Evolutionary conservation across 2,797 vertebrate species (phyloP), one percentile per base, ranked within the genome.

Genomic region (Coluber constrictor): DNA sequence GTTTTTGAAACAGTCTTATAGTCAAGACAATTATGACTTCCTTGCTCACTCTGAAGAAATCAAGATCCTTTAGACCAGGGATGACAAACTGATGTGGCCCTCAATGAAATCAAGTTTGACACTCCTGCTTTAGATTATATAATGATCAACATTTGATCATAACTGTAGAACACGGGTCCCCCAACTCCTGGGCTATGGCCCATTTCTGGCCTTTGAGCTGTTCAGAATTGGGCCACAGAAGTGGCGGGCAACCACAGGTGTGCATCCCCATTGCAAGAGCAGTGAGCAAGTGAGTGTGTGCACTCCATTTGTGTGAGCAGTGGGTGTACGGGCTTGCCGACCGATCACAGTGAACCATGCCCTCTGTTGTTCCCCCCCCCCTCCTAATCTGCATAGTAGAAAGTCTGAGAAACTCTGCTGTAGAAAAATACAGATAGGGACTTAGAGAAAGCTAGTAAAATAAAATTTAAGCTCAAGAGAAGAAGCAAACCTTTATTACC

Each of bases 131-230:
- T 56, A 15, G 29, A 43, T 8, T 79, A n/a, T 25, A 57, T 56
- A 90, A 74, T 43, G 16, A 74, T 37, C 70, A 37, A 43, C 66
- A 79, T 57, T 94, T 43, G 54, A 89, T 90, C 86, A 10, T 15
- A 86, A 0, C 18, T 37, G n/a, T 18, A 74, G 29, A 66, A 63
- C 25, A 63, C 0, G 3, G 61, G 25, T 27, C 10, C 1, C 1
- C 10, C 61, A 27, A 63, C 25, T 11, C 10, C 60, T 2, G 10
- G 10, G 12, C 4, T 2, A 11, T 0, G 5, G 12, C 0, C 29
- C 12, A 15, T 15, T 66, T n/a, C 12, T 6, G 13, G 12, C 0
- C 63, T 13, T 66, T n/a, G 63, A n/a, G 29, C 13, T 66, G 29
- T 66, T 66, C 0, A 5, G 29, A n/a, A 66, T 12, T 0, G 12